phyloP scores from a whole-genome alignment of 2,797 vertebrate genomes.

The Distichodus sexfasciatus region DNA sequence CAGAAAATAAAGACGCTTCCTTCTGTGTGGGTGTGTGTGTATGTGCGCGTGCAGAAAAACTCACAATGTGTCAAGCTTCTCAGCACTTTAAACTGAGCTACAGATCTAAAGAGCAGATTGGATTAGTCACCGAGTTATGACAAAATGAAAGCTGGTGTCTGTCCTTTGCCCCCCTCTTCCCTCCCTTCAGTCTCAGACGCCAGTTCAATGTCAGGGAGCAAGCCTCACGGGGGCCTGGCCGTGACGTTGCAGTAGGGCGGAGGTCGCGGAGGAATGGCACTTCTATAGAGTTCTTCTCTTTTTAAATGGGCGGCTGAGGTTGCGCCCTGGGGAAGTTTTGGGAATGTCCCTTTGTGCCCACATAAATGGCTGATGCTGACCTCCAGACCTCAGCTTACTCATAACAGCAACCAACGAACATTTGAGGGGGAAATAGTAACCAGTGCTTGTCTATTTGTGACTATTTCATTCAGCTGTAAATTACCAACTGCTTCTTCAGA shows the following conservation, averaged over 20 bases:
- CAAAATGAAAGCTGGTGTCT: slow-evolving; percentile 1
- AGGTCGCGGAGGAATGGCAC: slow-evolving; percentile 56
- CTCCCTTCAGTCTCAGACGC: slow-evolving; percentile 27
- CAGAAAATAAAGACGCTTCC: background rate
- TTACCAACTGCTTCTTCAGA: no score
- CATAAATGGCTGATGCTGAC: slow-evolving; percentile 59
- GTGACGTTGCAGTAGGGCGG: slow-evolving; percentile 24
- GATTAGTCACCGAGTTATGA: slow-evolving; percentile 27
- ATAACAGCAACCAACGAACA: slow-evolving; percentile 13
- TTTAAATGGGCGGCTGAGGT: slow-evolving; percentile 54
- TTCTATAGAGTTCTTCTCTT: slow-evolving; percentile 49
- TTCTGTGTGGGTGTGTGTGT: background rate
- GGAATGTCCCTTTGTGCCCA: slow-evolving; percentile 55
- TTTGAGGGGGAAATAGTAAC: background rate
- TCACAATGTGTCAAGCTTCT: background rate
- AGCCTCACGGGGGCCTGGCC: slow-evolving; percentile 15
- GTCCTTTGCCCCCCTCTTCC: slow-evolving; percentile 5
- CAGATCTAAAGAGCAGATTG: slow-evolving; percentile 13
- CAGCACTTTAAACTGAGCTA: background rate
- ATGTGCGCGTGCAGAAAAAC: background rate
- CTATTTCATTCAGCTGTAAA: background rate
- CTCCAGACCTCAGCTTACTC: slow-evolving; percentile 21
- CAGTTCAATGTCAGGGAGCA: slow-evolving; percentile 49
- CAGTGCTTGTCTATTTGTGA: background rate
- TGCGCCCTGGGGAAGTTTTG: slow-evolving; percentile 31